These are phyloP conservation scores for Tragelaphus scriptus DNA, from an alignment of 2,113 vertebrate species.

Conservation along the genomic window DNA sequence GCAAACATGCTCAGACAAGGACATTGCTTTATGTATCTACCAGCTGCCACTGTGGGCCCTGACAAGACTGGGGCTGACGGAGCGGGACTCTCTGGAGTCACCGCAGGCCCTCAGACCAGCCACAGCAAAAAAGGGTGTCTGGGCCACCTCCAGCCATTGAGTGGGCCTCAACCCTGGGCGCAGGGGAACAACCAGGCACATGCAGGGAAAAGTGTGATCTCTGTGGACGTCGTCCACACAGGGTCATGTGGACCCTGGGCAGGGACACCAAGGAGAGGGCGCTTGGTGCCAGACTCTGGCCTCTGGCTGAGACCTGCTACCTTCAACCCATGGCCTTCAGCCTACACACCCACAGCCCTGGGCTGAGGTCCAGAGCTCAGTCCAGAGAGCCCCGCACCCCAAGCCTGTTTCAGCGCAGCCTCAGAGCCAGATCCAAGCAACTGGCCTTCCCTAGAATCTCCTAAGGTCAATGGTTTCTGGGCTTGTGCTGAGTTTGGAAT, in stretches of 20 bases:
- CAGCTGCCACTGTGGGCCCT: background rate
- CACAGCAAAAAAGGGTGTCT: background rate
- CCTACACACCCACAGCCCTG: background rate
- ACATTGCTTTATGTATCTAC: background rate
- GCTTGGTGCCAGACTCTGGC: background rate
- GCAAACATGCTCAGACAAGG: background rate
- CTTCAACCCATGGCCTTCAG: background rate
- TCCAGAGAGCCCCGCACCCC: background rate
- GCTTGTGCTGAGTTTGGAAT: conserved; percentile 15
- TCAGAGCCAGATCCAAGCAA: background rate
- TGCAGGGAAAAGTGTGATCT: background rate
- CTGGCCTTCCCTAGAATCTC: background rate
- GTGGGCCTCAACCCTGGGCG: background rate
- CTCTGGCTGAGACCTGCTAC: background rate
- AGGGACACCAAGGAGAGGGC: background rate
- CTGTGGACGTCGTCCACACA: background rate
- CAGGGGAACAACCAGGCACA: background rate
- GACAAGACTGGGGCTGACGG: background rate
- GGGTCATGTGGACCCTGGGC: background rate
- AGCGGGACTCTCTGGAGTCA: background rate
- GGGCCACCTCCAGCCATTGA: background rate
- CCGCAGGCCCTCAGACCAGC: background rate
- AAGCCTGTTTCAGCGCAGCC: background rate
- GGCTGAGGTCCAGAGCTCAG: background rate
- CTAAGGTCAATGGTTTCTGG: conserved; percentile 11